Percentiles rank a stretch among this genome's conserved stretches.
phyloP scores from a whole-genome alignment of 2,113 vertebrate species.

The Colistium nudipinnis region DNA sequence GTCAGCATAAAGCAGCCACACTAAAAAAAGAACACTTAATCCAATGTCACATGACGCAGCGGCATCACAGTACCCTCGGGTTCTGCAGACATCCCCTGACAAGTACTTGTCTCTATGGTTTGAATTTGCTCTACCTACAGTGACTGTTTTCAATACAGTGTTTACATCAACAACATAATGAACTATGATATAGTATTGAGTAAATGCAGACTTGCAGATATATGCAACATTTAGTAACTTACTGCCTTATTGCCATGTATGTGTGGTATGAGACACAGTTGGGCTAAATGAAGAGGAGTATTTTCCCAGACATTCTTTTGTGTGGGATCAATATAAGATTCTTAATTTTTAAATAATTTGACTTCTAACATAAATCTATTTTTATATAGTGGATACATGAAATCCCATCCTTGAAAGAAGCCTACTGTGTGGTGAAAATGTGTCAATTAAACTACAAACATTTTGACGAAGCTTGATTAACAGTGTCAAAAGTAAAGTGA shows the following conservation, averaged over 20 bases:
- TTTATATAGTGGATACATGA: not conserved
- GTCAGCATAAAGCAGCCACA: not conserved
- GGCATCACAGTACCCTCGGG: not conserved
- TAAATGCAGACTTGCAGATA: not conserved
- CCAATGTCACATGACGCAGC: constrained; percentile 21
- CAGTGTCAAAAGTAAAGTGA: not conserved
- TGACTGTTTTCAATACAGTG: not conserved
- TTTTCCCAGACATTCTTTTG: no score
- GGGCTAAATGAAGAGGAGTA: no score
- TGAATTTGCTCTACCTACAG: not conserved
- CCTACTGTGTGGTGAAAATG: not conserved
- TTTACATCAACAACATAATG: not conserved
- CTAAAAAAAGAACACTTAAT: constrained; percentile 27
- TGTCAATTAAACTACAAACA: not conserved
- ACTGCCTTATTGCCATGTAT: no score
- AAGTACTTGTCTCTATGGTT: not conserved
- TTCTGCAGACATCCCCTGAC: not conserved
- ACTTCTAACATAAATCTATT: not conserved
- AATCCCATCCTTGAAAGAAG: not conserved
- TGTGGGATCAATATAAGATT: no score
- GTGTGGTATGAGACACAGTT: no score
- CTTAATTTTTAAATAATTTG: no score
- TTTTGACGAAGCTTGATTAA: not conserved
- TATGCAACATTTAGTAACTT: not conserved
- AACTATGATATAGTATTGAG: not conserved